Conservation (phyloP, 2,888 invertebrate species). For the Ernsta delagoae region DNA sequence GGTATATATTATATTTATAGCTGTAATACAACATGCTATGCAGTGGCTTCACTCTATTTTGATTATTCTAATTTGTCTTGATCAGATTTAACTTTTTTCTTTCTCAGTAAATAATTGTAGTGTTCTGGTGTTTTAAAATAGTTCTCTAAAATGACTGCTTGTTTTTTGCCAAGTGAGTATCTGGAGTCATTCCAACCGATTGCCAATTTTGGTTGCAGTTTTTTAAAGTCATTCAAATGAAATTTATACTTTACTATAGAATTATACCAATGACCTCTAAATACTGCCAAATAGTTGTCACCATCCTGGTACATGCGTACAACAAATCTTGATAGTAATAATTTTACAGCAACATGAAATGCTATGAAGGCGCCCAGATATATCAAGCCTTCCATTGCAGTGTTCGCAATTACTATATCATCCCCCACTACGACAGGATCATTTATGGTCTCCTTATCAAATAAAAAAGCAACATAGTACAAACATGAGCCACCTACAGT, state of each 20-base stretch:
- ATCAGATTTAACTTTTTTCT: constrained; percentile 47
- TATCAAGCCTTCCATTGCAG: constrained; percentile 61
- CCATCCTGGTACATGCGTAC: constrained; percentile 71
- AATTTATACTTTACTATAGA: constrained; percentile 66
- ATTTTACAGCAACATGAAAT: constrained; percentile 66
- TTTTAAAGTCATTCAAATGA: constrained; percentile 66
- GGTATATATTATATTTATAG: background rate
- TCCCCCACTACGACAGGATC: constrained; percentile 64
- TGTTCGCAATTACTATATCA: constrained; percentile 69
- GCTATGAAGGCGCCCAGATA: constrained; percentile 67
- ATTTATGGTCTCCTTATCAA: constrained; percentile 57
- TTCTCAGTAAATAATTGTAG: constrained; percentile 66
- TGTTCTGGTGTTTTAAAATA: constrained; percentile 76
- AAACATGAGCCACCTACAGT: constrained; percentile 51
- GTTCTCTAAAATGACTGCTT: constrained; percentile 68
- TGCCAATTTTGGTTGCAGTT: constrained; percentile 60
- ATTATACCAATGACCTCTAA: constrained; percentile 65
- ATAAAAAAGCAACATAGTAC: constrained; percentile 65
- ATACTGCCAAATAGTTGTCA: constrained; percentile 73
- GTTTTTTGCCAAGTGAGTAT: constrained; percentile 67
- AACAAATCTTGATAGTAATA: constrained; percentile 71
- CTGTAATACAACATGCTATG: no score
- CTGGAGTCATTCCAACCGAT: constrained; percentile 74
- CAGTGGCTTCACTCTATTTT: no score
- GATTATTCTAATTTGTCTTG: background rate